Evolutionary conservation across 2,888 invertebrate genomes (phyloP), one percentile per base, ranked within the genome.

Genomic region (Nomada fabriciana): DNA sequence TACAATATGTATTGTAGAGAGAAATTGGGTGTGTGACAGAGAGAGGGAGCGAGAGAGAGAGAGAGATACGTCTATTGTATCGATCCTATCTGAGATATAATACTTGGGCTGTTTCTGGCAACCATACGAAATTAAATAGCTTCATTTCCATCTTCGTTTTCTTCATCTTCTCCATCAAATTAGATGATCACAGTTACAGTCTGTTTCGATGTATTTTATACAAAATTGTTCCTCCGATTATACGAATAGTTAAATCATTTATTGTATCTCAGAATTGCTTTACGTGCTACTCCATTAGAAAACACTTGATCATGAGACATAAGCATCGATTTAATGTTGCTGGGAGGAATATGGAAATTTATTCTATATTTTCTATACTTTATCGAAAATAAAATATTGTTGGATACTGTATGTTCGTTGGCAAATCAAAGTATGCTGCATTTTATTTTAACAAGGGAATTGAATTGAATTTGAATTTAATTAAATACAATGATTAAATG

Each of bases 251-350:
- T 68, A 36, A 0, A 11, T 10, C 72, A 20, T 50, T 86, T 86
- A 86, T 86, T 86, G 86, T 86, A 86, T 86, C 80, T 86, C 79
- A 74, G 68, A 80, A 86, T 86, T 86, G 86, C 86, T 86, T 86
- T 86, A 86, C 70, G 76, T 85, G 80, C 79, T 83, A 83, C n/a
- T 72, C 15, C 11, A 47, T 47, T 47, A 47, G 36, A 36, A 36
- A 36, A 36, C 36, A 36, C 36, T 36, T 7, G 36, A 36, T 5
- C 29, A 29, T 29, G 29, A 29, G 29, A 29, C 29, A 29, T 36
- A 36, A 36, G 36, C 36, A 36, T 36, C 7, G 7, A 36, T 7
- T 36, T 36, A 43, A 13, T 25, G 55, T 23, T 43, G 57, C 55
- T 43, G 68, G 25, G n/a, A 57, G 68, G 57, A 68, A 23, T 57